These are phyloP conservation scores for Phylloscopus whistleri DNA, from an alignment of 2,113 vertebrate genomes.

Conservation along the genomic window DNA sequence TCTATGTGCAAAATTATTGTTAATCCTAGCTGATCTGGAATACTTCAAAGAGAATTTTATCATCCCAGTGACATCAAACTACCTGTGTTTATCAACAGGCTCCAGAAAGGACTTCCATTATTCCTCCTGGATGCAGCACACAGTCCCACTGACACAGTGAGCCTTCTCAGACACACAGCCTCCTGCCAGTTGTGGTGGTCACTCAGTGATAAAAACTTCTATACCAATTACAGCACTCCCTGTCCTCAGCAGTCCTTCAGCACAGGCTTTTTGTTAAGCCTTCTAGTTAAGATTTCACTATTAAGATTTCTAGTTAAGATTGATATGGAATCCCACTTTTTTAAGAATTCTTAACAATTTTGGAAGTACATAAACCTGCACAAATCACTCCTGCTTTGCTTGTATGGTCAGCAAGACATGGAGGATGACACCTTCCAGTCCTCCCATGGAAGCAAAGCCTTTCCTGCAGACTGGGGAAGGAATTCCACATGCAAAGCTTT, in stretches of 20 bases:
- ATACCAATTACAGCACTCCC: background rate
- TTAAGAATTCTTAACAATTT: background rate
- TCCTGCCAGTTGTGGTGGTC: rapidly evolving
- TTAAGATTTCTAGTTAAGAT: background rate
- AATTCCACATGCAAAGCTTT: background rate
- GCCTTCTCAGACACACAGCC: background rate
- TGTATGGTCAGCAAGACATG: background rate
- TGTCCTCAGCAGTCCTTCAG: background rate
- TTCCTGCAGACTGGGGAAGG: background rate
- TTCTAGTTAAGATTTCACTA: background rate
- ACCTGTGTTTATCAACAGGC: background rate
- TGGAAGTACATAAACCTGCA: background rate
- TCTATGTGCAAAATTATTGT: background rate
- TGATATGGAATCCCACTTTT: background rate
- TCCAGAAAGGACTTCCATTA: background rate
- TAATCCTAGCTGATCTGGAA: background rate
- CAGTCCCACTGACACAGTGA: background rate
- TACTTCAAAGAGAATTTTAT: background rate
- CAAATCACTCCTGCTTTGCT: background rate
- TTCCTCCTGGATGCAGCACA: background rate
- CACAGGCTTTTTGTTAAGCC: background rate
- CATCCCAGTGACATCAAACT: background rate
- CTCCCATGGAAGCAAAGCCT: background rate
- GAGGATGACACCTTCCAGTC: background rate
- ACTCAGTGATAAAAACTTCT: background rate